Percentiles rank a stretch among this genome's conserved stretches.
phyloP scores from a whole-genome alignment of 2,888 invertebrate species.

The Agriotes lineatus region DNA sequence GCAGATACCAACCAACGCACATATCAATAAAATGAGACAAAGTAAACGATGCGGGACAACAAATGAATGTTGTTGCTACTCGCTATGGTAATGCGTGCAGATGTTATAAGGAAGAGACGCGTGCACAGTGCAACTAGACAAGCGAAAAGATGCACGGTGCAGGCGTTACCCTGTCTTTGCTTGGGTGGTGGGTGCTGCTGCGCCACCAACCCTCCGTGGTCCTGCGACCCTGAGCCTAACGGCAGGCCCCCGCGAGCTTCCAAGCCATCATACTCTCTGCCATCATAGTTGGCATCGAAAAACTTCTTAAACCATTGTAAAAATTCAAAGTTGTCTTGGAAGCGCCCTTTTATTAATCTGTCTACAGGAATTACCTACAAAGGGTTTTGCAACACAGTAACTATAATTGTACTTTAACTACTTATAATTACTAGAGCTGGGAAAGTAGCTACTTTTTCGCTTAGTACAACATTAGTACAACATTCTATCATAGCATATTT shows the following conservation, averaged over 20 bases:
- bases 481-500: too few relatives aligned
- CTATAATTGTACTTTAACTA: too few relatives aligned
- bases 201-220: conserved; percentile 65
- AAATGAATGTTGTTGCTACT: neutral
- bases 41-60: neutral
- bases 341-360: conserved; percentile 98
- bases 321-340: conserved; percentile 99
- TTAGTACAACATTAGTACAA: too few relatives aligned
- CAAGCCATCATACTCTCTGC: conserved; percentile 94
- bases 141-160: conserved; percentile 36
- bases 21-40: conserved; percentile 9
- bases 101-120: conserved; percentile 32
- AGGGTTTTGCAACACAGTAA: neutral
- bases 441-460: too few relatives aligned
- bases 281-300: conserved; percentile 99
- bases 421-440: too few relatives aligned
- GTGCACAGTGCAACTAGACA: conserved; percentile 41
- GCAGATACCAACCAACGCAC: neutral
- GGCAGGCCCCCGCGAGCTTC: conserved; percentile 87
- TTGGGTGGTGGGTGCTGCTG: conserved; percentile 63
- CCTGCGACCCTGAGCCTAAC: conserved; percentile 73
- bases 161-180: conserved; percentile 55
- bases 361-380: conserved; percentile 98
- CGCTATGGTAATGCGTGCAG: conserved; percentile 3
- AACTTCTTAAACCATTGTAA: conserved; percentile 99